These are phyloP conservation scores for Melanostigma gelatinosum DNA, from an alignment of 2,113 vertebrate genomes.

Conservation along the genomic window DNA sequence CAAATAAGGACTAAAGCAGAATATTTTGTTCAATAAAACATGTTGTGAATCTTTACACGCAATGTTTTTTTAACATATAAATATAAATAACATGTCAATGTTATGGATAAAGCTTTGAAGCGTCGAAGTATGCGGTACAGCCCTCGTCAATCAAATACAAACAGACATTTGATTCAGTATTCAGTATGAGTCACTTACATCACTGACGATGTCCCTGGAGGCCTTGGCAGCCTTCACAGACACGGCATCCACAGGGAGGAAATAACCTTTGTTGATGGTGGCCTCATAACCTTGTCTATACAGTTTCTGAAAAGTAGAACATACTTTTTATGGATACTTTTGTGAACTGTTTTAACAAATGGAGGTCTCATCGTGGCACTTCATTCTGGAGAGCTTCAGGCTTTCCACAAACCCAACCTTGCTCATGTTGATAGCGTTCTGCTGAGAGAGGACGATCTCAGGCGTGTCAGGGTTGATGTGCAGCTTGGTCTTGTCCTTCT, in stretches of 20 bases:
- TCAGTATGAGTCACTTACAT: slow-evolving; percentile 83
- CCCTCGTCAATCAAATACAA: background rate
- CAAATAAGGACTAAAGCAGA: too few species aligned
- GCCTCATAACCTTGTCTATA: slow-evolving; percentile 91
- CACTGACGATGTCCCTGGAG: slow-evolving; percentile 91
- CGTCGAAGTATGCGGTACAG: too few species aligned
- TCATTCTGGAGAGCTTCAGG: background rate
- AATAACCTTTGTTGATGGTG: slow-evolving; percentile 88
- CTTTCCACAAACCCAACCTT: slow-evolving; percentile 39
- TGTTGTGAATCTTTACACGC: too few species aligned
- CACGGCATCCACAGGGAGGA: slow-evolving; percentile 87
- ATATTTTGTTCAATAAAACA: too few species aligned
- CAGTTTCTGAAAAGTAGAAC: slow-evolving; percentile 85
- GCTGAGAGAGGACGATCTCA: slow-evolving; percentile 87
- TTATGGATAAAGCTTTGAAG: too few species aligned
- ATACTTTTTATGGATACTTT: background rate
- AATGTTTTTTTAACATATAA: too few species aligned
- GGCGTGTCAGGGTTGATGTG: slow-evolving; percentile 89
- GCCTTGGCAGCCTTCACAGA: slow-evolving; percentile 89
- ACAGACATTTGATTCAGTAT: background rate
- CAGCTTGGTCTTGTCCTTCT: slow-evolving; percentile 87
- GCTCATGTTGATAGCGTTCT: slow-evolving; percentile 74
- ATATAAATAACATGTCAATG: too few species aligned
- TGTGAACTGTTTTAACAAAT: background rate
- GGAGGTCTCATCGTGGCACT: background rate